Evolutionary conservation across 2,113 vertebrate genomes (phyloP).

Genomic region (Ciconia maguari): DNA sequence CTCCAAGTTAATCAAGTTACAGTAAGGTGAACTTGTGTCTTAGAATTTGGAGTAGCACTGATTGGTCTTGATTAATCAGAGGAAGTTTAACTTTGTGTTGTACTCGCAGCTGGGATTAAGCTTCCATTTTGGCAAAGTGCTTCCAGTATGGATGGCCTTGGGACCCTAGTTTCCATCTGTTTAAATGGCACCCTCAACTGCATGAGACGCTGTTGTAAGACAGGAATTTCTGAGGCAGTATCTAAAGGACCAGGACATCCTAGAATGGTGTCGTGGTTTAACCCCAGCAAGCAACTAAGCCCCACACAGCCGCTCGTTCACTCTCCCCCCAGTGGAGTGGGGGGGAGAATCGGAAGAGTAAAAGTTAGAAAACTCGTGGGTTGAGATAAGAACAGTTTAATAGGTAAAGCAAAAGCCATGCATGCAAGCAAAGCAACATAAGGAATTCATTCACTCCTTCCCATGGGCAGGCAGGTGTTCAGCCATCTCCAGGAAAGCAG

Average conservation of each 20-base stretch:
- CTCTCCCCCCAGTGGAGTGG: too few species aligned
- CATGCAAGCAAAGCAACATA: too few species aligned
- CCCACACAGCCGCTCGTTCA: too few species aligned
- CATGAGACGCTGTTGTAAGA: neutral
- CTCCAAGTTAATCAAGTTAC: neutral
- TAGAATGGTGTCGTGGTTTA: neutral
- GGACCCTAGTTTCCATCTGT: neutral
- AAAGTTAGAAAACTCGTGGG: too few species aligned
- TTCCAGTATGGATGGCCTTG: neutral
- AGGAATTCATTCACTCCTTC: too few species aligned
- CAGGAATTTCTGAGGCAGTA: neutral
- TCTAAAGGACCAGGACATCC: neutral
- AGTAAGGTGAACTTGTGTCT: neutral
- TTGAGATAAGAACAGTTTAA: too few species aligned
- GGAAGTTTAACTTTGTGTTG: neutral
- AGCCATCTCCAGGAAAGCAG: too few species aligned
- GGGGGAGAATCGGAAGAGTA: too few species aligned
- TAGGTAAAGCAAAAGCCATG: too few species aligned
- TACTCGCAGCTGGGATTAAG: neutral
- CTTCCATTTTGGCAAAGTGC: neutral
- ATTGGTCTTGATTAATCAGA: neutral
- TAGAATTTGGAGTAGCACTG: neutral
- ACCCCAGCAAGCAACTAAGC: too few species aligned
- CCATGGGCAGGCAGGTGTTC: too few species aligned
- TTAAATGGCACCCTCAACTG: neutral